Base-by-base conservation (phyloP, 92 coral and sea anemone species). In the Plumapathes pennacea region DNA sequence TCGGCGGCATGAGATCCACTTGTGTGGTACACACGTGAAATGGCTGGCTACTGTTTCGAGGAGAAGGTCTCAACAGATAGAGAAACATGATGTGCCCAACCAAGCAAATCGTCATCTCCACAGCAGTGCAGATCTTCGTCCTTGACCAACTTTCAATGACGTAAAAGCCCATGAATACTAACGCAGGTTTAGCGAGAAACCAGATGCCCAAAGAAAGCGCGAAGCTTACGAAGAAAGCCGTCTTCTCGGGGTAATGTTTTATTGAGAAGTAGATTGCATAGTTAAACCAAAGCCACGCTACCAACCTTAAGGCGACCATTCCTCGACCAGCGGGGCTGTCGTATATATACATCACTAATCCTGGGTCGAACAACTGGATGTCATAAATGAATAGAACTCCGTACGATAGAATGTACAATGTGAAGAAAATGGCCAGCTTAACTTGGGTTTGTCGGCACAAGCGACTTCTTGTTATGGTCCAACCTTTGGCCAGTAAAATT, bases 401-500 rank as follows among this genome's bases (percentile, higher is more conserved):
- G 68, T 73, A 71, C 3, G 71, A 52, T 5, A 86, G 38, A 32
- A 50, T 50, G 49, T 76, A 82, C 25, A 77, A 3, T 13, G 69
- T 38, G 24, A 79, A 72, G 42, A 86, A 86, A 4, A 65, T 38
- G 2, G 51, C 37, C 27, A 86, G 64, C 18, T 50, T 74, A 17
- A 46, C 34, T 19, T 64, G 84, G 4, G 34, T 60, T 14, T 19
- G 8, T 36, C n/a, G 20, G 13, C 69, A 41, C 13, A 86, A 59
- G 30, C 72, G 49, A 0, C 64, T 82, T 17, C 69, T 76, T 1
- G 95, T 77, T 1, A 86, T 55, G 2, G 85, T 82, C 81, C 67
- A 86, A 1, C 95, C 95, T 42, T 82, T 60, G 41, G 85, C 80
- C 12, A 86, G 17, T 4, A 77, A 47, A 25, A 82, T 30, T 13